A percentile compares a stretch with the other conserved stretches of the same genome.
Conservation (phyloP, 2,797 vertebrate species). For the Hoplostethus mediterraneus region DNA sequence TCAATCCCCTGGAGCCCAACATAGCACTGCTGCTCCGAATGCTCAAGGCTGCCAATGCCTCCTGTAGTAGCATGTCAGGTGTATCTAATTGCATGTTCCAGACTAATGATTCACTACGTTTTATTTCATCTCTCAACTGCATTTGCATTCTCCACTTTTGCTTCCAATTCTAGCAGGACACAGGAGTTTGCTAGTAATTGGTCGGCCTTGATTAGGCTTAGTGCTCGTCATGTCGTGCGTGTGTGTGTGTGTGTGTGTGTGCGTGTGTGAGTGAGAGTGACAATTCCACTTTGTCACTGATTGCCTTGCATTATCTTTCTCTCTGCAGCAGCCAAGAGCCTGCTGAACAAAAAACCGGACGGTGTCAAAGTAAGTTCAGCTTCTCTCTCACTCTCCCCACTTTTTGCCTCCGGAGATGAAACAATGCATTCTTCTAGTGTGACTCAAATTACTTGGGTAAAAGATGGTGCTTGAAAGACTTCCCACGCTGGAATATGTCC, state of each 20-base stretch:
- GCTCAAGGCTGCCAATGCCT: neutral
- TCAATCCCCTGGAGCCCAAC: neutral
- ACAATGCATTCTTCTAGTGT: neutral
- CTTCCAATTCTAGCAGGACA: constrained; percentile 32
- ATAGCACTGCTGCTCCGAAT: neutral
- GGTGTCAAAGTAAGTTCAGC: constrained; percentile 92
- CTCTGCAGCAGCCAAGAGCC: constrained; percentile 93
- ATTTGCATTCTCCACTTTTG: constrained; percentile 55
- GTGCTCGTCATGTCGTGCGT: neutral
- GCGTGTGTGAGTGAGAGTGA: neutral
- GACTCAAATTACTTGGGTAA: neutral
- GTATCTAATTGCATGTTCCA: constrained; percentile 47
- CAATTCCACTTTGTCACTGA: constrained; percentile 34
- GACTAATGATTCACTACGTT: constrained; percentile 47
- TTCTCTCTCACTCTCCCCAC: neutral
- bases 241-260: neutral
- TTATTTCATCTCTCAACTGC: constrained; percentile 33
- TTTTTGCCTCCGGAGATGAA: neutral
- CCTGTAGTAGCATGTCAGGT: neutral
- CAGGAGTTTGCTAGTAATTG: constrained; percentile 38
- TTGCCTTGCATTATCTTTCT: constrained; percentile 36
- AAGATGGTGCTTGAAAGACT: neutral
- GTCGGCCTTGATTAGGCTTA: constrained; percentile 16
- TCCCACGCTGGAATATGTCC: constrained; percentile 2
- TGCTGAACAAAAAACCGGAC: constrained; percentile 92